phyloP scores from a whole-genome alignment of 35 echinoderm and acorn worm genomes.

The Ophioderma brevispina region DNA sequence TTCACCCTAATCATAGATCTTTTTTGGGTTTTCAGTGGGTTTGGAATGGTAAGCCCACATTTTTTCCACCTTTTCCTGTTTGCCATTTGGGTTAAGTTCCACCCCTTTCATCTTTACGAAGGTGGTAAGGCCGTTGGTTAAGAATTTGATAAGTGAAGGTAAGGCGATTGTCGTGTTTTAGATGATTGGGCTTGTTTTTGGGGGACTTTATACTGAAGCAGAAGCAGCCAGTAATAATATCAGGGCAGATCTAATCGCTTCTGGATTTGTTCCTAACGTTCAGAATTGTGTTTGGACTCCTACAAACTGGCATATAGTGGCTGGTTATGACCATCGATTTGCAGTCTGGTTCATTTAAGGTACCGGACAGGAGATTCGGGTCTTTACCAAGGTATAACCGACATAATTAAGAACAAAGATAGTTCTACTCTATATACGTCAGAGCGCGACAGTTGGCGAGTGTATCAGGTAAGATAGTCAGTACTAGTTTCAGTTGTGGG shows the following conservation, averaged over 20 bases:
- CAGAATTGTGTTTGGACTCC: neutral
- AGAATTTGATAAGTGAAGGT: constrained; percentile 15
- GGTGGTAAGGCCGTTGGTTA: constrained; percentile 15
- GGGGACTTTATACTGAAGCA: neutral
- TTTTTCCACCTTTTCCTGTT: neutral
- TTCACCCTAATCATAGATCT: neutral
- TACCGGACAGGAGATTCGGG: too few species aligned
- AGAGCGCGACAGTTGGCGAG: too few species aligned
- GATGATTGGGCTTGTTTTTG: constrained; percentile 1
- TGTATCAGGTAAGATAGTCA: too few species aligned
- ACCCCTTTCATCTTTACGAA: constrained; percentile 44
- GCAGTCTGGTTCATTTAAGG: too few species aligned
- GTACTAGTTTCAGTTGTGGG: too few species aligned
- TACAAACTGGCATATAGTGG: neutral
- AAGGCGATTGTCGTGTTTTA: constrained; percentile 18
- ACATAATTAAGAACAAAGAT: too few species aligned
- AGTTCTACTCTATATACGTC: too few species aligned
- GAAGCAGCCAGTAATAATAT: neutral
- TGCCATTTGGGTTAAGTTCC: constrained; percentile 32
- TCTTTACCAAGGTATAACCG: too few species aligned
- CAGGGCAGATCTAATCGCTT: neutral
- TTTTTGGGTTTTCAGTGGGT: constrained; percentile 20
- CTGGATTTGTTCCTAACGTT: neutral
- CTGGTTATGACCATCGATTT: too few species aligned
- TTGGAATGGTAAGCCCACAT: neutral